Base-by-base conservation (phyloP, 2,113 vertebrate species). In the Hiodon alosoides region DNA sequence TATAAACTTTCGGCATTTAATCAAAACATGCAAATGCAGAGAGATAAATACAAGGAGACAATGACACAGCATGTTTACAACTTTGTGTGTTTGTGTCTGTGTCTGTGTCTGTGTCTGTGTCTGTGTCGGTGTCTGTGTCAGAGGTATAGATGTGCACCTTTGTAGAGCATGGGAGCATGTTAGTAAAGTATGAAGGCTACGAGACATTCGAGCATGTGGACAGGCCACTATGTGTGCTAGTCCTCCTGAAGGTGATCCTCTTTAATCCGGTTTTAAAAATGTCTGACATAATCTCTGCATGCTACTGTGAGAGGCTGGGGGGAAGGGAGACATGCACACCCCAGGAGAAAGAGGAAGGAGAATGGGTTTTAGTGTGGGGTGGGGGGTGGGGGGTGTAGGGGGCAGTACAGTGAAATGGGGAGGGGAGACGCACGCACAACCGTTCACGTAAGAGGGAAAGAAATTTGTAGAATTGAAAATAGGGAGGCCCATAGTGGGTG, bases 241-340 rank as follows among this genome's bases (percentile, higher is more conserved):
- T 10, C 50, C 71, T 80, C 67, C 68, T 85, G 85, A 86, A 87
- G 84, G 86, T 87, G 86, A 88, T 87, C 84, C 83, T 50, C 69
- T 85, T 78, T 90, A 90, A 90, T 89, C 86, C 77, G 78, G 79
- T 83, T 85, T 88, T 84, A 82, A 82, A 87, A 85, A 86, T 80
- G 84, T 86, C 84, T 86, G 81, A 82, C 81, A 87, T 87, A 89
- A 89, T 88, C 86, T 86, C 80, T 79, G 83, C 84, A 80, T 83
- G 82, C 80, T 50, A 74, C 78, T 79, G 82, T 77, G 77, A 81
- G 73, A 71, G 75, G 73, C 48, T 47, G 58, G 69, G 46, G 68
- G 54, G 48, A n/a, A 69, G 55, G 61, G 16, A 66, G 8, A 5
- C 53, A 57, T 71, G 53, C 31, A 10, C 10, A 71, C 54, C 31